These are phyloP conservation scores for Drosophila ogumai DNA, from an alignment of 1,140 invertebrate genomes.

Conservation along the genomic window DNA sequence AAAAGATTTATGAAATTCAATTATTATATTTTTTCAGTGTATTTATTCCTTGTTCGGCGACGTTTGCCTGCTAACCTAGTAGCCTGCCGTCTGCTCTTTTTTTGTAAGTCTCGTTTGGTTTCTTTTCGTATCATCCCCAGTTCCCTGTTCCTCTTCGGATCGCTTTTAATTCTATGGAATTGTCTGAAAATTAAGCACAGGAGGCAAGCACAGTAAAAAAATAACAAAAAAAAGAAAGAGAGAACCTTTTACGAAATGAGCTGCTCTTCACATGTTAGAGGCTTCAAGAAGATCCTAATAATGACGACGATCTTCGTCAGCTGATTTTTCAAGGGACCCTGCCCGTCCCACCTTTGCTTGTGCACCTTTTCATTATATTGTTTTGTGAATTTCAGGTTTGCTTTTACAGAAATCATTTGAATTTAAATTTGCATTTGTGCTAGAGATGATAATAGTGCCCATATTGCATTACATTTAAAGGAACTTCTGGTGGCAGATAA, in stretches of 20 bases:
- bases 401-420: constrained; percentile 55
- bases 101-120: constrained; percentile 67
- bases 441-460: constrained; percentile 22
- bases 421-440: constrained; percentile 59
- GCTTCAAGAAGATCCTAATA: constrained; percentile 39
- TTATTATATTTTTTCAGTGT: background rate
- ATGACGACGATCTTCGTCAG: constrained; percentile 58
- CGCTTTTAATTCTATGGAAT: constrained; percentile 81
- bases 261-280: constrained; percentile 73
- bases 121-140: constrained; percentile 63
- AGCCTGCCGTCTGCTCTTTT: constrained; percentile 49
- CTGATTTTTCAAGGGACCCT: constrained; percentile 51
- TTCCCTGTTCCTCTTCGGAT: constrained; percentile 56
- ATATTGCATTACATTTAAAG: constrained; percentile 70
- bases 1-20: rapidly evolving
- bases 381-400: constrained; percentile 54
- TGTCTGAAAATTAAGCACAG: constrained; percentile 71
- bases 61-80: constrained; percentile 80
- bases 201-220: constrained; percentile 32
- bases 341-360: constrained; percentile 33
- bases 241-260: constrained; percentile 50
- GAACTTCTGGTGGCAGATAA: constrained; percentile 50
- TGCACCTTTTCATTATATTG: constrained; percentile 54
- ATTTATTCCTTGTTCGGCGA: constrained; percentile 61
- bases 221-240: constrained; percentile 1